Evolutionary conservation across 2,113 vertebrate genomes (phyloP), one percentile per base, ranked within the genome.

Genomic region (Emydura subglobosa): DNA sequence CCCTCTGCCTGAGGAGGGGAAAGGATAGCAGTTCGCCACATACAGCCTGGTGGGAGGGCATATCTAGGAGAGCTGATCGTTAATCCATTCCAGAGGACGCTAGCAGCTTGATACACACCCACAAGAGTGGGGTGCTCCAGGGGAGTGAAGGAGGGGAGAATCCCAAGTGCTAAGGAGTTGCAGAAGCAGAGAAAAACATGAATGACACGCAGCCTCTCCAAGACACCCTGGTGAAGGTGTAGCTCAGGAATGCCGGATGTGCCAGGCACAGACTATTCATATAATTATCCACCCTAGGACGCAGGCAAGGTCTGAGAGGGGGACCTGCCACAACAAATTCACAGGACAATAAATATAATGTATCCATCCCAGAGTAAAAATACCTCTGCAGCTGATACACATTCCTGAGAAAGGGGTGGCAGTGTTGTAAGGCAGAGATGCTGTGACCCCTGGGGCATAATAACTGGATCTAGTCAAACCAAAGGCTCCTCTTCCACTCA

Each of bases 361-460:
- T 74, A 83, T 12, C 19, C 24, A 1, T 68, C 65, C 65, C n/a
- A 39, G 54, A 90, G 59, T 57, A 68, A 78, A 12, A 29, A 49
- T 4, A n/a, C 0, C 0, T 21, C 5, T 50, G n/a, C 49, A 39
- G 53, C 3, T 2, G 10, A 59, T 27, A 9, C 31, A 49, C 12
- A 6, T 5, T 87, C 54, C 27, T 42, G 31, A 22, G 39, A 44
- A 74, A 74, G 22, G 44, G 72, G 72, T 11, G 8, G 34, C 47
- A 61, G 39, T 2, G 25, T 59, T 10, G 21, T n/a, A 25, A 42
- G 11, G 53, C 34, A 57, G 42, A 44, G 72, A 21, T 42, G 6
- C 3, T 5, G 39, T 44, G 39, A 76, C 24, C 21, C 24, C 72
- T n/a, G 16, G 9, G 49, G 47, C 17, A 17, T 3, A 19, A 24